phyloP scores from a whole-genome alignment of 2,888 invertebrate species.

The Drosophila pullipes region DNA sequence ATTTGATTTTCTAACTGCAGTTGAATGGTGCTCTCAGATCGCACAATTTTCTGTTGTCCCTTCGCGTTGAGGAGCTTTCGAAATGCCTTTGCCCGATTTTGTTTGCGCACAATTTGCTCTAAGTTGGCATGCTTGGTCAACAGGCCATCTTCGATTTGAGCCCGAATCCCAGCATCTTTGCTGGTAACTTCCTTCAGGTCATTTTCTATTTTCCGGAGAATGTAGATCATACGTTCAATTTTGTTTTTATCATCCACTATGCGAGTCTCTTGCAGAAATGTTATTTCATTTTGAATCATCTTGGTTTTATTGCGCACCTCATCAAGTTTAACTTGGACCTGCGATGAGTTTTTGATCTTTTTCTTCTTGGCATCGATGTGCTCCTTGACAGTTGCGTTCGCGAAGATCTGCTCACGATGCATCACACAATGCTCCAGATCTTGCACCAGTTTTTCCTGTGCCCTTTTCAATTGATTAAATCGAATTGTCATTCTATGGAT shows the following conservation, averaged over 20 bases:
- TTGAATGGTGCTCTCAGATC: constrained; percentile 54
- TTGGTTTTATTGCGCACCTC: constrained; percentile 88
- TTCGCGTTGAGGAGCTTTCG: constrained; percentile 51
- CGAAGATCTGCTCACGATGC: constrained; percentile 88
- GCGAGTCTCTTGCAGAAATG: constrained; percentile 69
- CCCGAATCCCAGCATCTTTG: constrained; percentile 75
- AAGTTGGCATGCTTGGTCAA: constrained; percentile 80
- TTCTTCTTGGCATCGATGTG: constrained; percentile 85
- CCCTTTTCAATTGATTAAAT: constrained; percentile 81
- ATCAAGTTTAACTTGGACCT: constrained; percentile 87
- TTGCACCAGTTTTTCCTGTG: constrained; percentile 86
- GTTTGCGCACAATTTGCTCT: constrained; percentile 68
- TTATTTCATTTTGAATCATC: constrained; percentile 85
- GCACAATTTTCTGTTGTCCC: constrained; percentile 40
- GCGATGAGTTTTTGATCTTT: constrained; percentile 85
- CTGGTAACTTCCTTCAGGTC: constrained; percentile 74
- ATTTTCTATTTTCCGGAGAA: constrained; percentile 67
- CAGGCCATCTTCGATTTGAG: constrained; percentile 85
- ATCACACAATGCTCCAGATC: constrained; percentile 89
- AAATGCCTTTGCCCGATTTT: constrained; percentile 65
- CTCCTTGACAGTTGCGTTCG: constrained; percentile 87
- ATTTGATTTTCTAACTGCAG: constrained; percentile 48
- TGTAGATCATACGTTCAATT: constrained; percentile 67
- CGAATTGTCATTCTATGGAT: constrained; percentile 93
- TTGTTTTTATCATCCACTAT: constrained; percentile 67